Base-by-base conservation (phyloP, 1,140 invertebrate genomes). In the Paralvinella palmiformis region DNA sequence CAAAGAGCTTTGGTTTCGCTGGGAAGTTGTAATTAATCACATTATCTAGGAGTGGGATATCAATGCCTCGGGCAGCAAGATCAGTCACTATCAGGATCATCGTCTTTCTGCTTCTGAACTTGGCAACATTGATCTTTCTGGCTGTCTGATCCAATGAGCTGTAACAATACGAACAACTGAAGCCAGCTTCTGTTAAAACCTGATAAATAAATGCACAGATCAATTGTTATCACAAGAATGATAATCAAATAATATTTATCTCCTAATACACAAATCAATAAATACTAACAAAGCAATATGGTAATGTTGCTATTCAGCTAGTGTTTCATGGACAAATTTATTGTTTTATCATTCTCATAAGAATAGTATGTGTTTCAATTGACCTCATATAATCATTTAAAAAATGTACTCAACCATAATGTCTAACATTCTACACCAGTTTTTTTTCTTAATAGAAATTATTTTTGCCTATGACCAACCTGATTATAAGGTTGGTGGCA, bases 21-120 rank as follows among this genome's bases (percentile, higher is more conserved):
- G 97, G 96, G 77, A 99, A 99, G 84, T 98, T 90, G 71, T 88
- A 94, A 80, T 99, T 99, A 48, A 99, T 94, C 3, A 98, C 96
- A 75, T 90, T 93, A 75, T 99, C 96, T 62, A 99, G 79, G 64
- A 92, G 85, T 0, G 97, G 96, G 75, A 99, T 93, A 79, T 99
- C 96, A 35, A 99, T 90, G 64, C 97, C 97, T 75, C 97, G 83
- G 0, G 97, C 96, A 2, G 96, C 96, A 5, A 99, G 87, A 82
- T 99, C 97, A 0, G 97, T 99, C 0, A 98, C 96, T 15, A 99
- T 81, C 3, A 99, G 79, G 5, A 89, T 87, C 50, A 69, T 76
- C 7, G 72, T 71, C 69, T 81, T 77, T 58, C 76, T 81, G 7
- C 85, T 86, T 60, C 88, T 86, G 83, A 99, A 99, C 77, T 94